Evolutionary conservation across 1,140 invertebrate genomes (phyloP).

Genomic region (Batillaria attramentaria): DNA sequence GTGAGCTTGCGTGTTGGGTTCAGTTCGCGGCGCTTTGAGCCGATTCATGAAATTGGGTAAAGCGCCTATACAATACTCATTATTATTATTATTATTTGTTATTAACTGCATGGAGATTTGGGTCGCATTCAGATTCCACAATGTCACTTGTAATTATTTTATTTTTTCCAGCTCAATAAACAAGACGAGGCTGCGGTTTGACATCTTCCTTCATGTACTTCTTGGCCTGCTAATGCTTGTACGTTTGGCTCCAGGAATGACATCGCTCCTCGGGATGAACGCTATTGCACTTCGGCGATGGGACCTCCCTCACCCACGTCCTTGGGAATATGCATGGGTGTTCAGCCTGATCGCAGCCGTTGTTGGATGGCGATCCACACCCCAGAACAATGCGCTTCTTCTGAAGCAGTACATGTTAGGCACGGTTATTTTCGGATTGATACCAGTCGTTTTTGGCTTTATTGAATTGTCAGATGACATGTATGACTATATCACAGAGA

Average conservation of each 20-base stretch:
- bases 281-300: conserved; percentile 47
- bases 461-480: conserved; percentile 88
- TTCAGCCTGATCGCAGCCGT: conserved; percentile 88
- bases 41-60: too few relatives aligned
- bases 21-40: too few relatives aligned
- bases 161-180: conserved; percentile 57
- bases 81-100: not conserved
- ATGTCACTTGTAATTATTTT: conserved; percentile 3
- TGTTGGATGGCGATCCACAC: conserved; percentile 87
- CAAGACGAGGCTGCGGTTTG: conserved; percentile 53
- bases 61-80: too few relatives aligned
- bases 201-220: conserved; percentile 48
- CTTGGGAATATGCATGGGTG: conserved; percentile 96
- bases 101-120: not conserved
- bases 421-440: conserved; percentile 83
- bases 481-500: conserved; percentile 83
- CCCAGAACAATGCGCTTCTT: conserved; percentile 84
- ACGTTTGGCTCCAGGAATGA: conserved; percentile 53
- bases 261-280: conserved; percentile 52
- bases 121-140: not conserved
- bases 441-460: conserved; percentile 86
- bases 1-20: too few relatives aligned
- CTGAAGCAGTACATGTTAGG: conserved; percentile 89
- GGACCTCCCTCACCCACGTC: conserved; percentile 57
- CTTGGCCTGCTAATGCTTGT: conserved; percentile 53